Evolutionary conservation across 2,797 vertebrate species (phyloP), one percentile per base, ranked within the genome.

Genomic region (Mormyrops boulengeri): DNA sequence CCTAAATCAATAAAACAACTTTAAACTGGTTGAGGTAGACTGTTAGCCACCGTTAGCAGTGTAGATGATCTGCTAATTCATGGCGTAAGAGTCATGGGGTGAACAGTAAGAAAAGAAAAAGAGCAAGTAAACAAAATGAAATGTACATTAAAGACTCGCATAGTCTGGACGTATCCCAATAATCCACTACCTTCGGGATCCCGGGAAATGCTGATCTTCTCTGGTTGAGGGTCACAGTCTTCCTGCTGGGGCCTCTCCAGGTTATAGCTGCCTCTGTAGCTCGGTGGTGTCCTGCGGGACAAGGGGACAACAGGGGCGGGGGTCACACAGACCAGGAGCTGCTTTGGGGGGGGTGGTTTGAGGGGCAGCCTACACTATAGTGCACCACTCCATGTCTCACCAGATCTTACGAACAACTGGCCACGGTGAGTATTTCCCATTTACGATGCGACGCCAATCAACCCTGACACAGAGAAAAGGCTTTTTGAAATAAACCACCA

Each of bases 201-300:
- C 9, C 17, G 88, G 55, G 92, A 92, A 90, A 95, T 90, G 91
- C 93, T 0, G 44, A 94, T 85, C 89, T 87, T 44, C 53, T 93
- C 89, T 0, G 1, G 87, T 89, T 19, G 50, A 86, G 91, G 90
- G 52, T 90, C 91, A 60, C 91, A 49, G 34, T 95, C 95, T 89
- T 90, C 92, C 34, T 88, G 93, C 91, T 92, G 93, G 89, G 92
- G 94, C 91, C 92, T 94, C 80, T 95, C 94, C 91, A 95, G 91
- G 91, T 96, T 94, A 94, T 95, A 96, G 85, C 91, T 92, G 92
- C 91, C 93, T 44, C 90, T 92, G 89, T 91, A 94, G 89, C 90
- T 93, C 60, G 94, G 94, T 90, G 94, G 90, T 89, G 90, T 92
- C 91, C 96, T 97, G 91, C 8, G 93, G 91, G 93, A 89, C 93